These are phyloP conservation scores for Pseudolaguvia tuberculata DNA, from an alignment of 2,113 vertebrate genomes.

Conservation along the genomic window DNA sequence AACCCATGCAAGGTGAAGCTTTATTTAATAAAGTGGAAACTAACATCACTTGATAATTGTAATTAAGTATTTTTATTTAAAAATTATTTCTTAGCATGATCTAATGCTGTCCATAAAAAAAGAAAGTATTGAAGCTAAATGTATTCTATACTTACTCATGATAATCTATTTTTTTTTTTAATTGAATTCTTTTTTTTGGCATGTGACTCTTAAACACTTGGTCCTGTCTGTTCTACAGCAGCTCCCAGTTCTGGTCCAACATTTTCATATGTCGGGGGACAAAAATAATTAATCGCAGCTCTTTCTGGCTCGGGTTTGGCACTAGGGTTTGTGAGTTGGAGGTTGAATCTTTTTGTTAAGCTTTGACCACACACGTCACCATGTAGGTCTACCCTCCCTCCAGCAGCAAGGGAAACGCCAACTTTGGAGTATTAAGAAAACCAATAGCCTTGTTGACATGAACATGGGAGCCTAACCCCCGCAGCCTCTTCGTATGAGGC, in stretches of 20 bases:
- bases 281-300: slow-evolving; percentile 75
- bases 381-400: slow-evolving; percentile 63
- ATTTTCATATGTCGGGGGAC: slow-evolving; percentile 39
- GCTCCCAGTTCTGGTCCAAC: slow-evolving; percentile 5
- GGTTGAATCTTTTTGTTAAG: slow-evolving; percentile 86
- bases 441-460: slow-evolving; percentile 99
- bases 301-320: slow-evolving; percentile 56
- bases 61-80: neutral
- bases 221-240: slow-evolving; percentile 13
- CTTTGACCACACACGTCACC: slow-evolving; percentile 90
- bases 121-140: neutral
- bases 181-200: neutral
- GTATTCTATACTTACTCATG: neutral
- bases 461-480: slow-evolving; percentile 97
- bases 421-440: slow-evolving; percentile 98
- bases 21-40: neutral
- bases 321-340: slow-evolving; percentile 66
- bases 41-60: neutral
- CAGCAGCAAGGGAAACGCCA: slow-evolving; percentile 86
- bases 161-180: too few species aligned
- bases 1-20: too few species aligned
- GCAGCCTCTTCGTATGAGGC: slow-evolving; percentile 99
- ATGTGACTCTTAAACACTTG: slow-evolving; percentile 24
- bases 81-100: neutral
- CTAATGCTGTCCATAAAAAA: neutral